Evolutionary conservation across 2,113 vertebrate genomes (phyloP).

Genomic region (Cairina moschata): DNA sequence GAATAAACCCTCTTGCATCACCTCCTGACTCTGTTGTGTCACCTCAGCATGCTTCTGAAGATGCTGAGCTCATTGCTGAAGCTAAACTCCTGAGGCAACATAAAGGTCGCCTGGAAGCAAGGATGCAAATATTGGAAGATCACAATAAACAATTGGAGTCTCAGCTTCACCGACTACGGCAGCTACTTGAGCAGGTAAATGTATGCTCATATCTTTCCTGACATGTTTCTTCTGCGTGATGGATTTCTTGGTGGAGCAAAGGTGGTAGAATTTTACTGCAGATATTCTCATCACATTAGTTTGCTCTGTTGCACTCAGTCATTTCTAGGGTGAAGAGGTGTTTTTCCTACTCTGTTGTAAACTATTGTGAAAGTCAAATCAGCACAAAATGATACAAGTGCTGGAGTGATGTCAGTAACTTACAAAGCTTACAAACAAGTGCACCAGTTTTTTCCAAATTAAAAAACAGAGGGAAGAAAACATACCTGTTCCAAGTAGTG

Average conservation of each 20-base stretch:
- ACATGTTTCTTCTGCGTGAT: accelerated
- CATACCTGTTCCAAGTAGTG: not conserved
- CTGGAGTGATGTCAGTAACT: not conserved
- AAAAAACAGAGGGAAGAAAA: not conserved
- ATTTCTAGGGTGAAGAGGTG: not conserved
- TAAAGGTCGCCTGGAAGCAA: slow-evolving; percentile 94
- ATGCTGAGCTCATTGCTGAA: slow-evolving; percentile 87
- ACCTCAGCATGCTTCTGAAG: slow-evolving; percentile 80
- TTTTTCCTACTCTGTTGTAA: not conserved
- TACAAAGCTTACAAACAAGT: not conserved
- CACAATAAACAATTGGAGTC: slow-evolving; percentile 98
- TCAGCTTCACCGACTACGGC: slow-evolving; percentile 92
- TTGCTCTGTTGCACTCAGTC: not conserved
- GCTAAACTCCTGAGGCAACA: slow-evolving; percentile 94
- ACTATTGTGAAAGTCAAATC: not conserved
- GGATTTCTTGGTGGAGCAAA: not conserved
- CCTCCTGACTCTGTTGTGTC: slow-evolving; percentile 79
- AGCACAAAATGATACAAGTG: not conserved
- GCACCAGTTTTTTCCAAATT: not conserved
- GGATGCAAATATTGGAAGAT: slow-evolving; percentile 98
- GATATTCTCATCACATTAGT: not conserved
- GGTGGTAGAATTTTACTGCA: not conserved
- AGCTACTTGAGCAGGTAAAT: slow-evolving; percentile 94
- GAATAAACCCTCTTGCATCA: slow-evolving; percentile 72
- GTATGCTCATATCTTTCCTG: not conserved